These are phyloP conservation scores for Andrena marginata DNA, from an alignment of 2,888 invertebrate species.

Conservation along the genomic window DNA sequence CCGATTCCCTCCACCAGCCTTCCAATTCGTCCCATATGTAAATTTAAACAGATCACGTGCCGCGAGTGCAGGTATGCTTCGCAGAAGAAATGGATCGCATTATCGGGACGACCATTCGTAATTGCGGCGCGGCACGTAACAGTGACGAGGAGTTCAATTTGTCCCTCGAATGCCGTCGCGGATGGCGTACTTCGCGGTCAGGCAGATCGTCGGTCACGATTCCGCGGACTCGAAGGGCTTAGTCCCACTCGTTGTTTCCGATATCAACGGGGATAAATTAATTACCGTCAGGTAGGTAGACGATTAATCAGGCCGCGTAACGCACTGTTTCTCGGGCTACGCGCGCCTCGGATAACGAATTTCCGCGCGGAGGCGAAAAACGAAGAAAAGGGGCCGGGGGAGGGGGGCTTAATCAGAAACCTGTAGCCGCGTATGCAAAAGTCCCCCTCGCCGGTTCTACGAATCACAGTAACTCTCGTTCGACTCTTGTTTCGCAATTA, in stretches of 20 bases:
- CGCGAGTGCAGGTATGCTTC: background rate
- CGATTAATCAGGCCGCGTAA: conserved; percentile 35
- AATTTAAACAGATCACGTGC: background rate
- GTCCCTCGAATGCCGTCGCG: conserved; percentile 9
- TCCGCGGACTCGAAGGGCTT: background rate
- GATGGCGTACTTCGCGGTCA: conserved; percentile 1
- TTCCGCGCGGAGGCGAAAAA: background rate
- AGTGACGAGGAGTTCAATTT: conserved; percentile 34
- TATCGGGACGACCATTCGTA: background rate
- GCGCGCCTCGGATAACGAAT: conserved; percentile 27
- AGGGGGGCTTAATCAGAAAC: conserved; percentile 29
- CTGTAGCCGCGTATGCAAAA: conserved; percentile 33
- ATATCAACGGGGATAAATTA: conserved; percentile 30
- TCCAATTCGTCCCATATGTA: background rate
- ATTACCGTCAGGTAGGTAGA: conserved; percentile 26
- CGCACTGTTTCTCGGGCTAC: conserved; percentile 11
- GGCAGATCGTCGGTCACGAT: conserved; percentile 7
- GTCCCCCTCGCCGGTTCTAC: conserved; percentile 20
- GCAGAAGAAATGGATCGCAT: background rate
- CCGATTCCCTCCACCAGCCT: background rate
- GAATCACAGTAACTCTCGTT: conserved; percentile 46
- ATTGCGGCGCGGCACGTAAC: background rate
- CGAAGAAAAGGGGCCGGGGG: background rate
- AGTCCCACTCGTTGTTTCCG: conserved; percentile 8
- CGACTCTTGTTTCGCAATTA: conserved; percentile 57